Conservation (phyloP, 2,797 vertebrate genomes). For the Enteromius argenteus region DNA sequence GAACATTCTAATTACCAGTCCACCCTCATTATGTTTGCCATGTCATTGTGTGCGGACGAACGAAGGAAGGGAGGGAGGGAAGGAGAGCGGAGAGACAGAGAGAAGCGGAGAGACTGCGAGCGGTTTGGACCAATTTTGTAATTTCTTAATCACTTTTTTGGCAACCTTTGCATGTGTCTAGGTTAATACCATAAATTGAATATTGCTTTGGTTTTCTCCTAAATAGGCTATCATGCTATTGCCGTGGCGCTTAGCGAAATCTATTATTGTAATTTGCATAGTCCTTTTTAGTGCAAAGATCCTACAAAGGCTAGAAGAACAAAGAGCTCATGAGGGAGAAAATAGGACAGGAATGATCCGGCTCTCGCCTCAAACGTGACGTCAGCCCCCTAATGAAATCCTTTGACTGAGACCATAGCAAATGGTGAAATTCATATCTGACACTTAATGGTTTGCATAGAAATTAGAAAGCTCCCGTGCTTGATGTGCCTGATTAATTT, state of each 20-base stretch:
- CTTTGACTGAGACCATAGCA: constrained; percentile 91
- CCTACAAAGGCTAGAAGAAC: constrained; percentile 82
- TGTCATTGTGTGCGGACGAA: constrained; percentile 70
- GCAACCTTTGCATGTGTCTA: constrained; percentile 78
- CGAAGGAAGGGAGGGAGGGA: constrained; percentile 15
- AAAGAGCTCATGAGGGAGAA: constrained; percentile 87
- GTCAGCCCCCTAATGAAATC: constrained; percentile 90
- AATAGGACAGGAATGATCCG: constrained; percentile 86
- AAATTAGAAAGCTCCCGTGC: constrained; percentile 85
- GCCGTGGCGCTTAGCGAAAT: constrained; percentile 77
- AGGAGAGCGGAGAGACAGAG: constrained; percentile 27
- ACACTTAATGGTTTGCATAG: constrained; percentile 94
- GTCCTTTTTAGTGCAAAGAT: constrained; percentile 76
- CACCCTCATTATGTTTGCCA: constrained; percentile 79
- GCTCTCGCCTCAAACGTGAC: constrained; percentile 81
- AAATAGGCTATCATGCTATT: constrained; percentile 81
- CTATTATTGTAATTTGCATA: constrained; percentile 87
- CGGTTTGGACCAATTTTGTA: constrained; percentile 78
- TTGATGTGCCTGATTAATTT: constrained; percentile 90
- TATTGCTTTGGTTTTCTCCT: constrained; percentile 83
- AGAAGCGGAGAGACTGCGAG: constrained; percentile 70
- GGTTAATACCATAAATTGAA: constrained; percentile 84
- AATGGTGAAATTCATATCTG: constrained; percentile 96
- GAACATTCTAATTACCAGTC: constrained; percentile 83
- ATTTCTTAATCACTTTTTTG: constrained; percentile 87